These are phyloP conservation scores for Octodonta nipae DNA, from an alignment of 2,888 invertebrate species.

Conservation along the genomic window DNA sequence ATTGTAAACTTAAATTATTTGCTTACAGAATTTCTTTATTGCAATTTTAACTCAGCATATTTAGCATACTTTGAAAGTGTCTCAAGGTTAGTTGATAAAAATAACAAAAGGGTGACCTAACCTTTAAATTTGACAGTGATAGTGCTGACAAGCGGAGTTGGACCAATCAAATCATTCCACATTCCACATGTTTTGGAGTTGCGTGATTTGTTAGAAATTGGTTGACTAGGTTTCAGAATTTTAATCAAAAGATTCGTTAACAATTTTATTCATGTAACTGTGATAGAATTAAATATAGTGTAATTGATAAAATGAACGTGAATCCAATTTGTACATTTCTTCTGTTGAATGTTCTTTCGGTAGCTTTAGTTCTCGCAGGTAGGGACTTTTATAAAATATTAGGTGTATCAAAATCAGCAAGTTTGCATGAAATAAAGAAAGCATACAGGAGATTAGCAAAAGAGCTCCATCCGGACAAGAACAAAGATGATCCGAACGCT, in stretches of 20 bases:
- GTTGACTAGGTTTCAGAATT: background rate
- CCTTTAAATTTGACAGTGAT: too few relatives aligned
- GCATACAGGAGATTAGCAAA: slow-evolving; percentile 91
- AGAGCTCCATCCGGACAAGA: slow-evolving; percentile 95
- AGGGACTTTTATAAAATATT: slow-evolving; percentile 91
- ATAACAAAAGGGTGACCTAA: too few relatives aligned
- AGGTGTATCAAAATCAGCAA: slow-evolving; percentile 72
- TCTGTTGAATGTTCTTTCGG: slow-evolving; percentile 17
- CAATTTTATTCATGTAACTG: slow-evolving; percentile 2
- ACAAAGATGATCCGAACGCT: slow-evolving; percentile 84
- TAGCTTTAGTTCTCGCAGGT: slow-evolving; percentile 42
- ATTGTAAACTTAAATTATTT: too few relatives aligned
- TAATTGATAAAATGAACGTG: slow-evolving; percentile 8
- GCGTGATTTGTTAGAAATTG: background rate
- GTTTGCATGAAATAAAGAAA: slow-evolving; percentile 90
- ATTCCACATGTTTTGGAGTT: slow-evolving; percentile 2
- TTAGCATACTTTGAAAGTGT: too few relatives aligned
- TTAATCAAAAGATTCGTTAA: background rate
- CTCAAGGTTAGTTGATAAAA: too few relatives aligned
- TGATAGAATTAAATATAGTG: background rate
- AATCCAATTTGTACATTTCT: slow-evolving; percentile 11
- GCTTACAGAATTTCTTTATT: too few relatives aligned
- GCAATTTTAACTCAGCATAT: too few relatives aligned
- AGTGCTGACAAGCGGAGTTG: too few relatives aligned
- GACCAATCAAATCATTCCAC: slow-evolving; percentile 3